Base-by-base conservation (phyloP, 2,888 invertebrate species). In the Sympetrum striolatum region DNA sequence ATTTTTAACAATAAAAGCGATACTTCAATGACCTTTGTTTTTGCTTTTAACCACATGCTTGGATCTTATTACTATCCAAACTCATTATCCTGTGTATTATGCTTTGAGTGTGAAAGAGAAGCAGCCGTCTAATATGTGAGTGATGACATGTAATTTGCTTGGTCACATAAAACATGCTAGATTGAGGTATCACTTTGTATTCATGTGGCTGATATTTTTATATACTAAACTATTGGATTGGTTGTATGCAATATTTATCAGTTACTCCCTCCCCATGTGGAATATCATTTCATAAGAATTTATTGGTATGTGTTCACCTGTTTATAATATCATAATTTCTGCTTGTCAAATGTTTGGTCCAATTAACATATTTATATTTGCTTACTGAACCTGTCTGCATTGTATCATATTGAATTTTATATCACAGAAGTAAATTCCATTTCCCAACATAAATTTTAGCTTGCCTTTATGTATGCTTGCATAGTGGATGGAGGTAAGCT, bases 161-260 rank as follows among this genome's bases (percentile, higher is more conserved):
- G 31, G 22, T 73, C 31, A 31, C 25, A 31, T 31, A 14, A 31
- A 25, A 73, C 25, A 60, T 86, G 60, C 64, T 64, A 86, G 86
- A 86, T 86, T 86, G 86, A 86, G 86, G 86, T 86, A 86, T 86
- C 86, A 86, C 86, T 60, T 15, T 37, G 86, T n/a, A 60, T 37
- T 39, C 35, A 86, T 58, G 60, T 86, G 86, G 60, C 86, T 60
- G 60, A 86, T 60, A 60, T 60, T 73, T 37, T 37, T 60, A 60
- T 60, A 35, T 86, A 37, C 22, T n/a, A 25, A 82, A 82, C 31
- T 25, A 60, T 86, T 60, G 58, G 18, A 86, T 60, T 58, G 60
- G 58, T 86, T 86, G 35, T 82, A 58, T 64, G 58, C 31, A 25
- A 64, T 86, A 58, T 86, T 37, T n/a, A 64, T 58, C 64, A 86